A percentile compares a stretch with the other conserved stretches of the same genome.
Evolutionary conservation across 2,797 vertebrate species (phyloP).

Genomic region (Fistularia tabacaria): DNA sequence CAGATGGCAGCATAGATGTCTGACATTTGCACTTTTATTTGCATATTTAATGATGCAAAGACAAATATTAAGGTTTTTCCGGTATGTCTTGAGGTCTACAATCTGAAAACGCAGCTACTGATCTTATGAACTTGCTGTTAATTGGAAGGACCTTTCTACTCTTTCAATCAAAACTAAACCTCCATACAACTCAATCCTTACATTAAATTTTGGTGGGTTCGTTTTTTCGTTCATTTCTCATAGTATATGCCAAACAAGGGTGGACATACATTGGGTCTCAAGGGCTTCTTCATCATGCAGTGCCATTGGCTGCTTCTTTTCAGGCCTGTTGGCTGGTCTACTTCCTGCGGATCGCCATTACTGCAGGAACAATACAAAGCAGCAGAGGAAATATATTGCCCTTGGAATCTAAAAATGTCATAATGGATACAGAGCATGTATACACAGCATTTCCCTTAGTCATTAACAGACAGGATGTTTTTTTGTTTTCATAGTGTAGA

Average conservation of each 20-base stretch:
- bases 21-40: neutral
- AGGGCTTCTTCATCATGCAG: slow-evolving; percentile 24
- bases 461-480: slow-evolving; percentile 49
- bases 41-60: neutral
- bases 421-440: slow-evolving; percentile 30
- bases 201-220: no score
- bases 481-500: slow-evolving; percentile 35
- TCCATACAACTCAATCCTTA: no score
- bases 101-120: slow-evolving; percentile 2
- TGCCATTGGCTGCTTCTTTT: slow-evolving; percentile 21
- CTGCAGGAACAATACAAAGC: slow-evolving; percentile 73
- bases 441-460: slow-evolving; percentile 23
- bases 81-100: neutral
- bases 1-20: slow-evolving; percentile 50
- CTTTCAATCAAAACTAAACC: no score
- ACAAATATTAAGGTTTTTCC: neutral
- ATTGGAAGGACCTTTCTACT: no score
- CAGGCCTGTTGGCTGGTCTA: slow-evolving; percentile 17
- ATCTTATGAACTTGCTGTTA: neutral
- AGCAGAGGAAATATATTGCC: slow-evolving; percentile 73
- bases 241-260: neutral
- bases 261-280: slow-evolving; percentile 26
- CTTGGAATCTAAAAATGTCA: slow-evolving; percentile 80
- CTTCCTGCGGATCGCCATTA: slow-evolving; percentile 48
- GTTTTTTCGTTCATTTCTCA: no score